Percentiles rank a stretch among this genome's conserved stretches.
phyloP scores from a whole-genome alignment of 2,888 invertebrate genomes.

The Erpobdella octoculata region DNA sequence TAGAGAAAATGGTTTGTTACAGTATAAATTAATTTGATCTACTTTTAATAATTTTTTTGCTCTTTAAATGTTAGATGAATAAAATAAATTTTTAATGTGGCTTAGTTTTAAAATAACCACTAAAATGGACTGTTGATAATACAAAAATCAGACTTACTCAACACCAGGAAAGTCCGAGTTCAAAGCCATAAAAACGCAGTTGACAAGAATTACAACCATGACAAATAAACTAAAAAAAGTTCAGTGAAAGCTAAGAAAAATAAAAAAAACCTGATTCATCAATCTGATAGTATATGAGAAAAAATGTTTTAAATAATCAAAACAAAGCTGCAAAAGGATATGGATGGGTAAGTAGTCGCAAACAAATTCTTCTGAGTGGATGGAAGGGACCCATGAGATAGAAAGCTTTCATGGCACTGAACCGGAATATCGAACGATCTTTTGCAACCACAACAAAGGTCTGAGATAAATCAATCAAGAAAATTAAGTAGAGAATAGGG shows the following conservation, averaged over 20 bases:
- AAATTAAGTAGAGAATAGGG: too few species aligned
- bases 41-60: not conserved
- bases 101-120: too few species aligned
- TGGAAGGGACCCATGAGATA: conserved; percentile 94
- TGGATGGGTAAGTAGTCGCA: conserved; percentile 95
- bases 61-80: too few species aligned
- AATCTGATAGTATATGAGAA: not conserved
- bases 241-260: not conserved
- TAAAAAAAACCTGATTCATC: too few species aligned
- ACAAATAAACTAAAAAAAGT: conserved; percentile 87
- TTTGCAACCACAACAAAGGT: conserved; percentile 97
- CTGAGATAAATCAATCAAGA: too few species aligned
- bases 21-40: not conserved
- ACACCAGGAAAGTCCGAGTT: conserved; percentile 25
- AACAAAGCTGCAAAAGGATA: conserved; percentile 45
- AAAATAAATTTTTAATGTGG: too few species aligned
- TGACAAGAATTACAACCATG: conserved; percentile 93
- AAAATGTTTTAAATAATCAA: conserved; percentile 5
- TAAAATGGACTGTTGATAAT: too few species aligned
- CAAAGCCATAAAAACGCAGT: conserved; percentile 95
- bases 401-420: conserved; percentile 90
- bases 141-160: conserved; percentile 1
- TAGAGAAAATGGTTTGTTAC: too few species aligned
- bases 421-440: conserved; percentile 97
- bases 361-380: conserved; percentile 91